Evolutionary conservation across 2,888 invertebrate genomes (phyloP), one percentile per base, ranked within the genome.

Genomic region (Apamea anceps): DNA sequence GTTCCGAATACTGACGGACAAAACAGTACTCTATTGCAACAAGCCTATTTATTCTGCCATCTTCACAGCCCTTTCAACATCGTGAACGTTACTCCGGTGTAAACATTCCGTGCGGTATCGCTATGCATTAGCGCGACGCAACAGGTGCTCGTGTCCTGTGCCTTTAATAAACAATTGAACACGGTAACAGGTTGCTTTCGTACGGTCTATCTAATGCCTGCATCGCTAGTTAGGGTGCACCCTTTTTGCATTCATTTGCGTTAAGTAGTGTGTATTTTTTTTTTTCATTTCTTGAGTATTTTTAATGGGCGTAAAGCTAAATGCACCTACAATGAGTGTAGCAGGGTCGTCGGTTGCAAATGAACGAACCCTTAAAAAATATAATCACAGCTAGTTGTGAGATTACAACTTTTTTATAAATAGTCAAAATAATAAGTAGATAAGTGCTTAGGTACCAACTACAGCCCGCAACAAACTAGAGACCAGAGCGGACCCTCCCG

Each of bases 81-180:
- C 48, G n/a, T 45, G 57, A 37, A 51, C 51, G 63, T 48, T 65
- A 86, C 68, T 48, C 68, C 60, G 54, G 45, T 79, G 85, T 74
- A 66, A 87, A 80, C 77, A 77, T 68, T 72, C 42, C 60, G 75
- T 74, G 85, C 68, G 68, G 75, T 57, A 74, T 68, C 76, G 77
- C 72, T 60, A 54, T 81, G 81, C 87, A 87, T 89, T 87, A 87
- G 42, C 68, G 48, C 42, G 25, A 66, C 21, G 89, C 88, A 88
- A 88, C 88, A 88, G 89, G 86, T 88, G 75, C 75, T 73, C 71
- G 51, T 87, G 73, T 82, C 77, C 79, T 77, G 73, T 54, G 71
- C 62, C 76, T 79, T 87, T 79, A 89, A 82, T 89, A 81, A 88
- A 89, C 86, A 85, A 79, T 81, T 82, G 88, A 81, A 72, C 78